A percentile compares a stretch with the other conserved stretches of the same genome.
phyloP scores from a whole-genome alignment of 2,888 invertebrate species.

The Drosophila antonietae region DNA sequence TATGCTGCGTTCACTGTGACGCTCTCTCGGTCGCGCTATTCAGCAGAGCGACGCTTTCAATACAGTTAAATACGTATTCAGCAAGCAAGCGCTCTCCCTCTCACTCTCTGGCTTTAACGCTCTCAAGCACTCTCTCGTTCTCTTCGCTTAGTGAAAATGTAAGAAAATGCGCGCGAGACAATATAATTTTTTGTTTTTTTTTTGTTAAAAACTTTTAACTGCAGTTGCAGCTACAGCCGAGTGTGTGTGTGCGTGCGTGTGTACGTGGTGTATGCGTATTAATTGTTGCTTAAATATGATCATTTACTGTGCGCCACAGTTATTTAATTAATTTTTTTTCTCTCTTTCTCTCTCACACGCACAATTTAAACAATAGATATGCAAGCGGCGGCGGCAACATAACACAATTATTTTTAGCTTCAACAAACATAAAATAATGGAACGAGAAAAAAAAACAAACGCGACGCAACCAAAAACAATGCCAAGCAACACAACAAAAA shows the following conservation, averaged over 20 bases:
- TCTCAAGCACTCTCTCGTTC: slow-evolving; percentile 19
- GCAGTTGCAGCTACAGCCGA: slow-evolving; percentile 15
- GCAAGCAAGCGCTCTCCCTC: slow-evolving; percentile 25
- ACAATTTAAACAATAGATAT: slow-evolving; percentile 28
- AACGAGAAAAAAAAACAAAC: slow-evolving; percentile 22
- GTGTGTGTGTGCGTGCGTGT: slow-evolving; percentile 5
- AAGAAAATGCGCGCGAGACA: slow-evolving; percentile 73
- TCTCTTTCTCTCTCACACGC: slow-evolving; percentile 20
- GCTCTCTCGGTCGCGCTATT: slow-evolving; percentile 37
- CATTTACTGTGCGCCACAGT: slow-evolving; percentile 26
- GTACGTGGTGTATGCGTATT: slow-evolving; percentile 6
- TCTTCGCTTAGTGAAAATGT: slow-evolving; percentile 67
- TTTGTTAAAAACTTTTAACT: slow-evolving; percentile 51
- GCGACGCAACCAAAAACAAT: slow-evolving; percentile 62
- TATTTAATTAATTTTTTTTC: slow-evolving; percentile 3
- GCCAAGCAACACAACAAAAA: slow-evolving; percentile 59
- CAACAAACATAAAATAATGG: slow-evolving; percentile 37
- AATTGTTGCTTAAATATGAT: slow-evolving; percentile 30
- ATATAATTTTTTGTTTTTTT: slow-evolving; percentile 44
- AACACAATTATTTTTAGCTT: slow-evolving; percentile 28
- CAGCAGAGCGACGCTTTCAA: slow-evolving; percentile 39
- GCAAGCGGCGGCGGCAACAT: slow-evolving; percentile 11
- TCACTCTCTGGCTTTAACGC: slow-evolving; percentile 22
- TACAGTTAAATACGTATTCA: slow-evolving; percentile 52
- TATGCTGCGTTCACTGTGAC: slow-evolving; percentile 39